These are phyloP conservation scores for Okapia johnstoni DNA, from an alignment of 2,113 vertebrate species.

Conservation along the genomic window DNA sequence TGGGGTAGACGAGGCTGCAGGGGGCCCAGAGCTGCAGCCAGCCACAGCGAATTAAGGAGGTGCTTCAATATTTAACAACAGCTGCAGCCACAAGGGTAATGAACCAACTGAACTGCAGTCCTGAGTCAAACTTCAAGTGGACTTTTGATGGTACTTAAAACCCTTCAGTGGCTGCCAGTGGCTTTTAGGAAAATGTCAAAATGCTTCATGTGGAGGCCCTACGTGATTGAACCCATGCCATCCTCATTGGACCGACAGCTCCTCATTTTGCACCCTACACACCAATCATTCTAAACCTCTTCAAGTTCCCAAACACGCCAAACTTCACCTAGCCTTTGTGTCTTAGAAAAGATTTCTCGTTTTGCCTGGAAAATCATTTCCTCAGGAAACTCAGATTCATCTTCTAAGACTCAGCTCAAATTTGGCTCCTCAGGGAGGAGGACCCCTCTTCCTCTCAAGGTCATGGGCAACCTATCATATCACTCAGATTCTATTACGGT, in stretches of 20 bases:
- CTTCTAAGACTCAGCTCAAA: not conserved
- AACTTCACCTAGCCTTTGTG: not conserved
- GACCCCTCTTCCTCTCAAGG: not conserved
- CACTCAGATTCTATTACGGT: not conserved
- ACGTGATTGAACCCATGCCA: not conserved
- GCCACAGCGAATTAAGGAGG: not conserved
- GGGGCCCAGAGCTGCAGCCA: not conserved
- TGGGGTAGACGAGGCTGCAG: not conserved
- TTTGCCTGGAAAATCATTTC: not conserved
- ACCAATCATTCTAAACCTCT: not conserved
- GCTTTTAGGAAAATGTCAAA: not conserved
- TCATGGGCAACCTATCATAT: not conserved
- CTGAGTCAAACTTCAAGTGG: conserved; percentile 13
- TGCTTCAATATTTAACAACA: not conserved
- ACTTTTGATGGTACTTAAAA: not conserved
- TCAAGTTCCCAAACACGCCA: not conserved
- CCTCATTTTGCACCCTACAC: not conserved
- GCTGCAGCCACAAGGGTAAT: not conserved
- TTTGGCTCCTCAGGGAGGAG: not conserved
- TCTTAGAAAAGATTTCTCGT: not conserved
- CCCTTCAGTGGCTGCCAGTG: not conserved
- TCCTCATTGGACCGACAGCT: not conserved
- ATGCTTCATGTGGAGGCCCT: not conserved
- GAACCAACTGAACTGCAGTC: not conserved
- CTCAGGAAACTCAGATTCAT: not conserved